Evolutionary conservation across 2,113 vertebrate species (phyloP), one percentile per base, ranked within the genome.

Genomic region (Bostrychus sinensis): DNA sequence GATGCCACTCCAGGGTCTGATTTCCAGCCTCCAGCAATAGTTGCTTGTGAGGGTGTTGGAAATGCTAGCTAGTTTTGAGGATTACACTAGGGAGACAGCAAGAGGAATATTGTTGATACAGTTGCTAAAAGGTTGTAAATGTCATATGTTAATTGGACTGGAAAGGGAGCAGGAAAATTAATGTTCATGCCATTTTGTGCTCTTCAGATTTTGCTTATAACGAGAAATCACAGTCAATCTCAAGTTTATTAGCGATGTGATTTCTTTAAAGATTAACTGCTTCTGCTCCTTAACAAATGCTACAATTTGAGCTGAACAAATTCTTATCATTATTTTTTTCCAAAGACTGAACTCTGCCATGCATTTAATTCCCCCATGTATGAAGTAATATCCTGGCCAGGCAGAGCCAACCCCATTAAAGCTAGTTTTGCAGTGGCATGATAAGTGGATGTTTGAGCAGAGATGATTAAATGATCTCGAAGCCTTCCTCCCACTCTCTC

Each of bases 401-500:
- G 64, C 58, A 34, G 34, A 55, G 70, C 72, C 45, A 50, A 77
- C 70, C 75, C 64, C 79, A 20, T 79, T 80, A 70, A 50, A 41
- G 58, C 53, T 54, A 42, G 64, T 85, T 78, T 81, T 76, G 64
- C 70, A 43, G 54, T 46, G 64, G 73, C 51, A 36, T 66, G 77
- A 80, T 83, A 75, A 87, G 79, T 68, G 71, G 60, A 72, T 58
- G 74, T 66, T 78, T 57, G 45, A 82, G 71, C 73, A 72, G 69
- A 43, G 50, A 72, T 82, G 82, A 83, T 89, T 77, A 81, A 87
- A 85, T 67, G 63, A 87, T 86, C 71, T 65, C 60, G 75, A 69
- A 57, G 69, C 50, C 54, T 63, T 78, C 75, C 60, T 75, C 63
- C 77, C 56, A 71, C 72, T 69, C 54, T 39, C 62, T 86, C 72